A percentile compares a stretch with the other conserved stretches of the same genome.
Evolutionary conservation across 2,888 invertebrate species (phyloP).

Genomic region (Rugalucina vietnamica): DNA sequence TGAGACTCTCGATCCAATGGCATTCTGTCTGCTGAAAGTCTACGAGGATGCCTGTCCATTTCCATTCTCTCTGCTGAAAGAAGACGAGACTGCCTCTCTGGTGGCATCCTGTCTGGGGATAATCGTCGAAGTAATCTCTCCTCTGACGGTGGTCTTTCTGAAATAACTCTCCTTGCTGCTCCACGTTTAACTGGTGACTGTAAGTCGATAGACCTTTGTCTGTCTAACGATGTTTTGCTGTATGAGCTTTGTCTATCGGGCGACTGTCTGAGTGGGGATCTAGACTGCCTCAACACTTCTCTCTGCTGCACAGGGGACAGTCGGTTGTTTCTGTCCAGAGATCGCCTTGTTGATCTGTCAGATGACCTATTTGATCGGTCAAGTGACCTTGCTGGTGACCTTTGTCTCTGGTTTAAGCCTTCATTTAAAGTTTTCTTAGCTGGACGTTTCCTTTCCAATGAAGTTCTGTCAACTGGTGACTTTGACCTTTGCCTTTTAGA

Average conservation of each 20-base stretch:
- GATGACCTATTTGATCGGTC: neutral
- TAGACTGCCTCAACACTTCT: constrained; percentile 3
- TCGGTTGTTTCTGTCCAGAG: neutral
- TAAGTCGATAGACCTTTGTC: neutral
- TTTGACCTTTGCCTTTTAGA: no score
- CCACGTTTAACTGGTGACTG: neutral
- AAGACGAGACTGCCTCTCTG: no score
- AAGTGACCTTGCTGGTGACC: neutral
- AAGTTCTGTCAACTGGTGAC: neutral
- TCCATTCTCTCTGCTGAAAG: neutral
- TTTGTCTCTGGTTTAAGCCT: neutral
- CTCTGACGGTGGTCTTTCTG: neutral
- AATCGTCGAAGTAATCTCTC: neutral
- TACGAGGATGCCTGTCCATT: neutral
- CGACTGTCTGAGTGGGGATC: constrained; percentile 6
- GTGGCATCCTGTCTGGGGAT: neutral
- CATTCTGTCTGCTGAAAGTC: neutral
- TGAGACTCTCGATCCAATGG: neutral
- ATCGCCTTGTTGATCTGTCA: neutral
- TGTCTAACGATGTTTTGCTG: neutral
- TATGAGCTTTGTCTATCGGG: neutral
- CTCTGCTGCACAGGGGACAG: neutral
- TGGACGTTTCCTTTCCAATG: neutral
- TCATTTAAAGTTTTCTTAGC: neutral
- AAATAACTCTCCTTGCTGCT: neutral